Conservation (phyloP, 2,888 invertebrate genomes). For the Andrena hattorfiana region DNA sequence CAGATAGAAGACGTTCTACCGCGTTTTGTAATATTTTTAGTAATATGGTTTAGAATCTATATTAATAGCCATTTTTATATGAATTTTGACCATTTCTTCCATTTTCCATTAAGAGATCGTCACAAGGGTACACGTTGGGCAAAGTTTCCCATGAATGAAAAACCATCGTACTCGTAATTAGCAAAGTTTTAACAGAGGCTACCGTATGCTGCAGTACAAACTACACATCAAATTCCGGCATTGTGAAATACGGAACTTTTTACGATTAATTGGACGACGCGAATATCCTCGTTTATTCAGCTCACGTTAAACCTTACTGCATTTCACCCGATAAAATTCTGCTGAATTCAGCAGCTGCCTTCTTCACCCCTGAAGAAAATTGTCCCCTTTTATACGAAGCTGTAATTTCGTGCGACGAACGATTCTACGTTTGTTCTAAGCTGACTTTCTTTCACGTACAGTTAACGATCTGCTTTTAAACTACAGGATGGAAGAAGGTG, state of each 20-base stretch:
- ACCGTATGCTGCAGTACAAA: background rate
- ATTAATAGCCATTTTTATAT: background rate
- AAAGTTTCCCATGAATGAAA: constrained; percentile 4
- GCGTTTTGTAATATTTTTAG: too few relatives aligned
- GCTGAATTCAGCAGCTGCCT: background rate
- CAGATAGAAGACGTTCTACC: too few relatives aligned
- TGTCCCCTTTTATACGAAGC: background rate
- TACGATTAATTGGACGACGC: constrained; percentile 13
- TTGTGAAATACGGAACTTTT: constrained; percentile 21
- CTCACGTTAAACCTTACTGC: background rate
- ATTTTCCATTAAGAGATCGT: background rate
- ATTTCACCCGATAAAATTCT: background rate
- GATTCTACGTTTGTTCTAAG: background rate
- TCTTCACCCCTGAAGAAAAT: background rate
- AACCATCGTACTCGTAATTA: constrained; percentile 9
- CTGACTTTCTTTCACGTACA: background rate
- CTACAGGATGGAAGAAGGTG: background rate
- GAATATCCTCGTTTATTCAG: background rate
- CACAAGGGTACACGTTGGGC: background rate
- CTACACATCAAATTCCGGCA: background rate
- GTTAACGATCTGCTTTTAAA: background rate
- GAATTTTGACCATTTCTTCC: background rate
- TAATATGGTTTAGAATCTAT: background rate
- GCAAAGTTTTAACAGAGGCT: constrained; percentile 4
- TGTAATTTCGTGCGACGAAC: constrained; percentile 9